Base-by-base conservation (phyloP, 2,888 invertebrate species). In the Folsomia candida region DNA sequence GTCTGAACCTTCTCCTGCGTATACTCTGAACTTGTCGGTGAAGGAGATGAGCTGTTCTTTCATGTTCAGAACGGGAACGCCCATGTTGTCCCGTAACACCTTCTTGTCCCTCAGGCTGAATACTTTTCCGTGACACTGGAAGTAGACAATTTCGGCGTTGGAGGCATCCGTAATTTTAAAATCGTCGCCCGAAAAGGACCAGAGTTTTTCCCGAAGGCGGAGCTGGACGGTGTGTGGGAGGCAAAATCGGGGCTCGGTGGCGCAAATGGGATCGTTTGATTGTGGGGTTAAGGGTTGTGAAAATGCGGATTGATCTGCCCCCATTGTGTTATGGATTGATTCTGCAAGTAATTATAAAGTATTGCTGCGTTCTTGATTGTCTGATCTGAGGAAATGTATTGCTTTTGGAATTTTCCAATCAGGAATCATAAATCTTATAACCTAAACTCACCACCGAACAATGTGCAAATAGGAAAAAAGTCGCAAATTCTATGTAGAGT, bases 31-130 rank as follows among this genome's bases (percentile, higher is more conserved):
- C 27, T 72, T 74, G 70, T 75, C 76, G 22, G 70, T 75, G 70
- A 75, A 67, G 1, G 72, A 54, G 22, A 76, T 65, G 2, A 75
- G 37, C 57, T 71, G 68, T 59, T 75, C 73, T 60, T 75, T 76
- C 37, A 76, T 57, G 28, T 76, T 76, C 1, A 72, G 29, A 11
- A 76, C 67, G 11, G 76, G 76, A 4, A 57, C 60, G 2, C 75
- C 75, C 51, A 62, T 28, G 28, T 70, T 68, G 54, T 76, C 76
- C 11, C 58, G 64, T 0, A 76, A 64, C 18, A 72, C 65, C 37
- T 76, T 76, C 60, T 75, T 76, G 24, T 75, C 76, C 24, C 74
- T 51, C 11, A 76, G 59, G 64, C 76, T 75, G n/a, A 76, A 73
- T 2, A 61, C 57, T 67, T 72, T 73, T 24, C 76, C 76, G 3